Evolutionary conservation across 2,888 invertebrate genomes (phyloP).

Genomic region (Lasioglossum malachurum): DNA sequence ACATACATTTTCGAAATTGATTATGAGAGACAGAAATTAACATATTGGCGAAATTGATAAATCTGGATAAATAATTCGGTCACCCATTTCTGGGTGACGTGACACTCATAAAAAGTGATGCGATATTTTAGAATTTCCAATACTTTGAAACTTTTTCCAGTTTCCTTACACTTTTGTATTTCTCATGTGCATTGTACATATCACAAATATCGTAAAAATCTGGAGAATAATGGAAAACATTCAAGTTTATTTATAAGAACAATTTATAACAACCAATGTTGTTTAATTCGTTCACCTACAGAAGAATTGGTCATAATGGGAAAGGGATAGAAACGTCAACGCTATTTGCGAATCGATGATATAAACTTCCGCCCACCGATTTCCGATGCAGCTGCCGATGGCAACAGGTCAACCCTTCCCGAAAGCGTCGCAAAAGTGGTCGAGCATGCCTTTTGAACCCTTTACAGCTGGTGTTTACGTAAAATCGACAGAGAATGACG

Average conservation of each 20-base stretch:
- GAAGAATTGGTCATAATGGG: not conserved
- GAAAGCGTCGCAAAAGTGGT: constrained; percentile 18
- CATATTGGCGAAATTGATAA: no score
- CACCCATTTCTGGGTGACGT: not conserved
- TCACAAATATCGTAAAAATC: not conserved
- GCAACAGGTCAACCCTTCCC: constrained; percentile 75
- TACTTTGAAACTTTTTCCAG: not conserved
- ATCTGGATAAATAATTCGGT: not conserved
- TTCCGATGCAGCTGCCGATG: constrained; percentile 70
- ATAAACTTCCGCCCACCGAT: constrained; percentile 47
- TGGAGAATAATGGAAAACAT: not conserved
- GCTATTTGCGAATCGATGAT: constrained; percentile 43
- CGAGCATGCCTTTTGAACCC: constrained; percentile 28
- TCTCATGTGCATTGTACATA: not conserved
- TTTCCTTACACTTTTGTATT: not conserved
- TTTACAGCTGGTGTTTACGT: constrained; percentile 77
- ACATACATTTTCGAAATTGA: not conserved
- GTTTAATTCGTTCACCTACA: not conserved
- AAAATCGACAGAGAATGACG: constrained; percentile 71
- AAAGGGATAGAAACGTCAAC: not conserved
- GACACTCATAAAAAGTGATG: not conserved
- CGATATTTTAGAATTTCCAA: not conserved
- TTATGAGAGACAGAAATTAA: not conserved
- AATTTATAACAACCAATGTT: not conserved
- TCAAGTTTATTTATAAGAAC: not conserved